Conservation (phyloP, 1,140 invertebrate species). For the Euwallacea fornicatus region DNA sequence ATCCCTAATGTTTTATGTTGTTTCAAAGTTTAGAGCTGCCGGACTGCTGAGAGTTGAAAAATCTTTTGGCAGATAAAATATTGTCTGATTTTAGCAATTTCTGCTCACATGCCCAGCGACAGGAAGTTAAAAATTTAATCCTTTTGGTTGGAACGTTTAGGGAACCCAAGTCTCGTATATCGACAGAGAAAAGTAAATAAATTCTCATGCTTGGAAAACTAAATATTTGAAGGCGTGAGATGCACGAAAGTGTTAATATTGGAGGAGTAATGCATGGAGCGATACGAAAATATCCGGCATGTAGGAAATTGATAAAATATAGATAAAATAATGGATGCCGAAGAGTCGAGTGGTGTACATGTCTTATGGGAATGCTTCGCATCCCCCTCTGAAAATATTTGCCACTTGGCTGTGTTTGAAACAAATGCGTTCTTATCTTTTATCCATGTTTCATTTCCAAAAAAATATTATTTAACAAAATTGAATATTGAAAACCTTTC, state of each 20-base stretch:
- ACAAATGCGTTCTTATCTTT: too few relatives aligned
- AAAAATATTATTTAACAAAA: too few relatives aligned
- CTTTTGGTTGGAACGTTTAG: not conserved
- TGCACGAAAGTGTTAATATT: slow-evolving; percentile 24
- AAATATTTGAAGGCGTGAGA: slow-evolving; percentile 19
- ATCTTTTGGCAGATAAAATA: too few relatives aligned
- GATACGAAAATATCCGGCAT: slow-evolving; percentile 19
- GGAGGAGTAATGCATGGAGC: slow-evolving; percentile 13
- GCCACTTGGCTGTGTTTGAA: too few relatives aligned
- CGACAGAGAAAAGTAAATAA: slow-evolving; percentile 7
- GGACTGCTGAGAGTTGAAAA: too few relatives aligned
- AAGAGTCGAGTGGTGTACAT: not conserved
- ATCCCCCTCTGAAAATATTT: too few relatives aligned
- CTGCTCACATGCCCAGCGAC: too few relatives aligned
- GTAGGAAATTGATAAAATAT: slow-evolving; percentile 25
- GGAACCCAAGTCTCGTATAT: not conserved
- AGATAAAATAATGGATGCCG: slow-evolving; percentile 14
- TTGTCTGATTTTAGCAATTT: too few relatives aligned
- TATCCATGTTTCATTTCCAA: too few relatives aligned
- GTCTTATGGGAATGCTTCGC: too few relatives aligned
- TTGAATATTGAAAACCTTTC: too few relatives aligned
- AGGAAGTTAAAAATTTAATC: too few relatives aligned
- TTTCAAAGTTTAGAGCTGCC: slow-evolving; percentile 9
- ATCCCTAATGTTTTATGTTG: slow-evolving; percentile 21
- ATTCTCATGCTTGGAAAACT: slow-evolving; percentile 13